Conservation (phyloP, 1,140 invertebrate species). For the Bombus turneri region DNA sequence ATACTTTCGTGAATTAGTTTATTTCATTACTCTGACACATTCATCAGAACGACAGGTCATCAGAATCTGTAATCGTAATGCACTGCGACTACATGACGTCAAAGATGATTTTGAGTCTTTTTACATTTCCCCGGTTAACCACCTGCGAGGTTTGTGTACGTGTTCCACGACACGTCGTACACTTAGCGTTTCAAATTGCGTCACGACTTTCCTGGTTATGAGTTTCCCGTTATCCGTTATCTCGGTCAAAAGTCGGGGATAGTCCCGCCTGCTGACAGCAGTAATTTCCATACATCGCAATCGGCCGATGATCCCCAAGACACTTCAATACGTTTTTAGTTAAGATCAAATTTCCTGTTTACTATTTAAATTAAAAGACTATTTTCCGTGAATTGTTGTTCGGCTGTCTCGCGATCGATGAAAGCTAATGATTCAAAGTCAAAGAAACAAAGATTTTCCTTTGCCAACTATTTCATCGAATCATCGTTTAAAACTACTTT, state of each 20-base stretch:
- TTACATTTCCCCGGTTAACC: background rate
- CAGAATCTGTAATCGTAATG: background rate
- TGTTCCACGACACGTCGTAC: conserved; percentile 13
- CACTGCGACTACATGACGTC: background rate
- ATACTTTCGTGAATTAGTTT: background rate
- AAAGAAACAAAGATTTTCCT: background rate
- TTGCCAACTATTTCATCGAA: background rate
- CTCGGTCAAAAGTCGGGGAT: conserved; percentile 14
- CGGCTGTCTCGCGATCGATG: background rate
- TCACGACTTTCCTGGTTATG: conserved; percentile 24
- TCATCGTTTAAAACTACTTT: background rate
- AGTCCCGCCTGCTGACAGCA: background rate
- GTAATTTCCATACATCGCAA: conserved; percentile 7
- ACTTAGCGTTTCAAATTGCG: background rate
- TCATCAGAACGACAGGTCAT: background rate
- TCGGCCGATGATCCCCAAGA: background rate
- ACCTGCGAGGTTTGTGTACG: background rate
- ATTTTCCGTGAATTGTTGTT: background rate
- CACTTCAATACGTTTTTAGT: no score
- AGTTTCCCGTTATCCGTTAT: conserved; percentile 41
- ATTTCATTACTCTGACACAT: background rate
- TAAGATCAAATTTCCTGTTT: background rate
- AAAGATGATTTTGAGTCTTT: background rate
- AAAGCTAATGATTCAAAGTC: background rate
- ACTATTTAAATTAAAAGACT: background rate